A percentile compares a stretch with the other conserved stretches of the same genome.
Conservation (phyloP, 2,888 invertebrate species). For the Stenurella melanura region DNA sequence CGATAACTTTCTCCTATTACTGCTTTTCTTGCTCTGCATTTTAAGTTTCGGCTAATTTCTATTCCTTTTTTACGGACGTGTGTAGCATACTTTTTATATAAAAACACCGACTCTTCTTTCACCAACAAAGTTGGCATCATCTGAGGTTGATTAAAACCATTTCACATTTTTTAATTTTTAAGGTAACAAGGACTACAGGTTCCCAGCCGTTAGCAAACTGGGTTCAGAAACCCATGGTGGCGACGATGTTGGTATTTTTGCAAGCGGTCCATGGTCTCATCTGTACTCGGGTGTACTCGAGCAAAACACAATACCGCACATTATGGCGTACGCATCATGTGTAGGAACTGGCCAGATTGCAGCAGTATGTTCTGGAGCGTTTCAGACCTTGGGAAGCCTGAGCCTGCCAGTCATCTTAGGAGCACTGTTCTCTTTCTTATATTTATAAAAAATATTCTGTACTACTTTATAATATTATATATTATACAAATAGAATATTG, state of each 20-base stretch:
- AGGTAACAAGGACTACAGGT: conserved; percentile 75
- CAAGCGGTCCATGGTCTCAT: conserved; percentile 86
- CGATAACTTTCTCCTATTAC: too few species aligned
- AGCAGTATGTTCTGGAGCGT: conserved; percentile 13
- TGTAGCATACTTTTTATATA: too few species aligned
- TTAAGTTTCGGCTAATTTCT: too few species aligned
- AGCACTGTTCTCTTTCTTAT: neutral
- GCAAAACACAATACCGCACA: conserved; percentile 86
- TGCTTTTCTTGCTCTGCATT: too few species aligned
- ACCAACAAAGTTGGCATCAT: neutral
- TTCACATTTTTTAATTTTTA: conserved; percentile 58
- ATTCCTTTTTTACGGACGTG: too few species aligned
- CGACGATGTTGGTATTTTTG: conserved; percentile 87
- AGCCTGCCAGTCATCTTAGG: neutral
- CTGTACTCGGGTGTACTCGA: conserved; percentile 87
- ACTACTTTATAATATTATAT: neutral
- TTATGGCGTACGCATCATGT: conserved; percentile 83
- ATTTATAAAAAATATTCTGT: neutral
- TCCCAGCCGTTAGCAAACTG: conserved; percentile 76
- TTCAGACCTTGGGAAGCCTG: neutral
- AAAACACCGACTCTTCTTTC: too few species aligned
- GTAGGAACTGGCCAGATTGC: conserved; percentile 76
- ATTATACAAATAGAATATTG: neutral
- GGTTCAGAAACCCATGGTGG: conserved; percentile 83
- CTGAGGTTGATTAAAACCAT: neutral